Conservation (phyloP, 1,140 invertebrate genomes). For the Drosophila seguyi region DNA sequence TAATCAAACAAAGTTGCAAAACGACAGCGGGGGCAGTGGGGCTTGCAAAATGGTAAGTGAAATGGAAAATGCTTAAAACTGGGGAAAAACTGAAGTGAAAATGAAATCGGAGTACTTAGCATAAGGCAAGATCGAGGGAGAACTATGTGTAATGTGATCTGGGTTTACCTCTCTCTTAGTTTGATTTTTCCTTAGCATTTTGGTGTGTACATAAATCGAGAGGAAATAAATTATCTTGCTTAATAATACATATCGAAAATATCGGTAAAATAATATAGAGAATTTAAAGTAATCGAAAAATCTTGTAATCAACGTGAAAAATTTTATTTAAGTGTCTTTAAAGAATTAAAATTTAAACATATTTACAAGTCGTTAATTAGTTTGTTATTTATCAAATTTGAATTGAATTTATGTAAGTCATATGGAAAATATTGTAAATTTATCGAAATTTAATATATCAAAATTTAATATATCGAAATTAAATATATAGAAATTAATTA, state of each 20-base stretch:
- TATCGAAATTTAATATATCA: no score
- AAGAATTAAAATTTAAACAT: background rate
- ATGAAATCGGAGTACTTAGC: conserved; percentile 5
- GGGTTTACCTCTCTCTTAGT: background rate
- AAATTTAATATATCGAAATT: no score
- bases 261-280: background rate
- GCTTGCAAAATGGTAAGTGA: conserved; percentile 5
- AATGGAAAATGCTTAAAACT: background rate
- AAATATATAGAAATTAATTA: no score
- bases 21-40: background rate
- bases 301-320: background rate
- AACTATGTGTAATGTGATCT: background rate
- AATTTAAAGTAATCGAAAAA: background rate
- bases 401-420: no score
- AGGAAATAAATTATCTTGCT: background rate
- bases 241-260: background rate
- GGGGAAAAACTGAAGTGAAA: background rate
- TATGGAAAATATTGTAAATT: no score
- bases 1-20: conserved; percentile 35
- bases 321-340: no score
- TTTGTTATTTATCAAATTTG: no score
- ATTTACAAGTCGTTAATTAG: no score
- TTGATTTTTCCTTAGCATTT: background rate
- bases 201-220: no score
- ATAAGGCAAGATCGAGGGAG: conserved; percentile 9